These are phyloP conservation scores for Pristiophorus japonicus DNA, from an alignment of 2,113 vertebrate genomes.

Conservation along the genomic window DNA sequence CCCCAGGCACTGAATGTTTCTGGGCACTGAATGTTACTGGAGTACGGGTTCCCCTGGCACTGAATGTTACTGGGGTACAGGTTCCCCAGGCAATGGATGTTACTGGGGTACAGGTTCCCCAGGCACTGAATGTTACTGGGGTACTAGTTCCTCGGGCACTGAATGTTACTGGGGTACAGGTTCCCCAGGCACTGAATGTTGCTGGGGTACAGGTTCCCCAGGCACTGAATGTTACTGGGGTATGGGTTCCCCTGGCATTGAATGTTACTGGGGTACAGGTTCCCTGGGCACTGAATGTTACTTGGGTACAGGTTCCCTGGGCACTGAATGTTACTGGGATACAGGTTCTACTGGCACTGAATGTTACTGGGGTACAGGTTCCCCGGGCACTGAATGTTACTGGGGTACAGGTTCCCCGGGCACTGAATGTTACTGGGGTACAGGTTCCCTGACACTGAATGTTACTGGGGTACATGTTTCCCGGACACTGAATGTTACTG, in stretches of 20 bases:
- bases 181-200: background rate
- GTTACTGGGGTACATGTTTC: background rate
- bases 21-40: background rate
- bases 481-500: background rate
- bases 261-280: background rate
- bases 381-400: background rate
- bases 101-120: background rate
- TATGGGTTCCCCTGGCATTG: no score
- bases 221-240: background rate
- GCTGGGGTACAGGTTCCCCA: background rate
- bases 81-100: no score
- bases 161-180: background rate
- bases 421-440: background rate
- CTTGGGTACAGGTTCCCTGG: background rate
- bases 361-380: background rate
- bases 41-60: background rate
- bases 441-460: background rate
- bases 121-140: background rate
- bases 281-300: background rate
- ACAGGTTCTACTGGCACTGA: no score
- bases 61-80: background rate
- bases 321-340: background rate
- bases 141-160: no score
- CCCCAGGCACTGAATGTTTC: no score
- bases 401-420: background rate